Evolutionary conservation across 2,888 invertebrate species (phyloP).

Genomic region (Exocentrus adspersus): DNA sequence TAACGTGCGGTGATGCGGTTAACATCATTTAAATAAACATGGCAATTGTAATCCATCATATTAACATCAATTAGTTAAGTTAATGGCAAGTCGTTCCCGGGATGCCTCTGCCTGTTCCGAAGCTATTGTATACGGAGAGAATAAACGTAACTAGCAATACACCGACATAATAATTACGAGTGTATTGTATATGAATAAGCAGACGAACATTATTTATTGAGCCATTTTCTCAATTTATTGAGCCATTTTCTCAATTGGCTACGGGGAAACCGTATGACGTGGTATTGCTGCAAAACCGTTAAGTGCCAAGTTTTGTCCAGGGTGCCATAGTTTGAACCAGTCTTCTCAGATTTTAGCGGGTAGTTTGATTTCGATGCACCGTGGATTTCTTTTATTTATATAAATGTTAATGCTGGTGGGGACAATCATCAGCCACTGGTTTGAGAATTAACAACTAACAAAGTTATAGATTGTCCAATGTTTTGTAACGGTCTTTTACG

Average conservation of each 20-base stretch:
- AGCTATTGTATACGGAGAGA: slow-evolving; percentile 17
- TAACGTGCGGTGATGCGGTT: slow-evolving; percentile 14
- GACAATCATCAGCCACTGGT: too few relatives aligned
- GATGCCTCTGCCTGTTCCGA: slow-evolving; percentile 19
- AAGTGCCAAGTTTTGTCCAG: too few relatives aligned
- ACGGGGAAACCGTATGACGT: slow-evolving; percentile 19
- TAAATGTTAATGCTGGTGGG: too few relatives aligned
- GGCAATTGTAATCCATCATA: slow-evolving; percentile 27
- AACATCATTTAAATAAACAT: slow-evolving; percentile 24
- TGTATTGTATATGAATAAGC: slow-evolving; percentile 18
- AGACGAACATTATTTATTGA: slow-evolving; percentile 22
- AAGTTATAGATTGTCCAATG: too few relatives aligned
- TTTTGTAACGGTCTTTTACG: too few relatives aligned
- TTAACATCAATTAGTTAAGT: slow-evolving; percentile 30
- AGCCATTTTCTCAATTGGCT: slow-evolving; percentile 32
- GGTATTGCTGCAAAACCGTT: slow-evolving; percentile 22
- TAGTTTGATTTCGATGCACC: too few relatives aligned
- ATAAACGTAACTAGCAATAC: slow-evolving; percentile 19
- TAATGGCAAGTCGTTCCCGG: slow-evolving; percentile 18
- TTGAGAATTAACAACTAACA: too few relatives aligned
- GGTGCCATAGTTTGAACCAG: too few relatives aligned
- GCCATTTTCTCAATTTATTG: slow-evolving; percentile 29
- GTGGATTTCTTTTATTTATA: too few relatives aligned
- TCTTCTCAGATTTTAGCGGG: too few relatives aligned
- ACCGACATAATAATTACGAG: slow-evolving; percentile 26